Evolutionary conservation across 2,113 vertebrate genomes (phyloP).

Genomic region (Cheirogaleus medius): DNA sequence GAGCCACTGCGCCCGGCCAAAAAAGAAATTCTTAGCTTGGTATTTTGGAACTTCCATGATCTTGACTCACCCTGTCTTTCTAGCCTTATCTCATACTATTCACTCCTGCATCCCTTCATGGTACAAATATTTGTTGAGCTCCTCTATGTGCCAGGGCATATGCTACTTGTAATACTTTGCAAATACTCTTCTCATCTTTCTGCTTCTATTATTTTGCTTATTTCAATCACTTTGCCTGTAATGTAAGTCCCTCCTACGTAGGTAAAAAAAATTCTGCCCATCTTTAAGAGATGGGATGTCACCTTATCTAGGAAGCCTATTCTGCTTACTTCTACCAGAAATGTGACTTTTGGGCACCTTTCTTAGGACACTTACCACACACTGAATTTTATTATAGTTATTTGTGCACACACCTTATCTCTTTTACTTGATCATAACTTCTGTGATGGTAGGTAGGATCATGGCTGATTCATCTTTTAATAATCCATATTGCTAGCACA

Average conservation of each 20-base stretch:
- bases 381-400: neutral
- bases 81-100: neutral
- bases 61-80: neutral
- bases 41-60: neutral
- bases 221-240: slow-evolving; percentile 31
- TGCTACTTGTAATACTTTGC: neutral
- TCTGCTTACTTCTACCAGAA: slow-evolving; percentile 34
- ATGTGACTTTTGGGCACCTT: neutral
- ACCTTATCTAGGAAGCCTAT: slow-evolving; percentile 16
- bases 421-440: neutral
- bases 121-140: neutral
- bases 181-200: neutral
- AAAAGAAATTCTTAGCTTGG: neutral
- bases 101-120: neutral
- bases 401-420: neutral
- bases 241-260: neutral
- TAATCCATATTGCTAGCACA: neutral
- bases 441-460: neutral
- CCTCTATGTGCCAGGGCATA: neutral
- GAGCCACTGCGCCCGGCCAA: no score
- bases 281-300: neutral
- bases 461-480: neutral
- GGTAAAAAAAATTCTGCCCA: neutral
- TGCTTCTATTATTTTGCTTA: neutral
- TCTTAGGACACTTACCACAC: neutral